Percentiles rank a stretch among this genome's conserved stretches.
These are phyloP conservation scores for Ptychodera flava DNA, from an alignment of 35 echinoderm and acorn worm species.

Conservation along the genomic window DNA sequence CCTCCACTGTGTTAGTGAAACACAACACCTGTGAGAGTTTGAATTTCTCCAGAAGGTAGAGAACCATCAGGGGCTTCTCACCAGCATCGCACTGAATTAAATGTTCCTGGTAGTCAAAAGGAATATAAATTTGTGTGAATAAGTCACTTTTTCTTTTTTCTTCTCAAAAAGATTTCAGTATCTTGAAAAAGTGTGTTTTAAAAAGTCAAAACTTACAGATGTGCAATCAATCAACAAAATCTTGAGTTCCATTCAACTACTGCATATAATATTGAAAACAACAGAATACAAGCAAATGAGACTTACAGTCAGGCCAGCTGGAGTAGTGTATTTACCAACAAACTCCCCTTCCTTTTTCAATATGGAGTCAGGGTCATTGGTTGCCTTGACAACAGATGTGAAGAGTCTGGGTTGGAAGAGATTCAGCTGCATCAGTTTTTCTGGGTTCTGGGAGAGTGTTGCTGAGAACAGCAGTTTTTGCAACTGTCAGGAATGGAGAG, in stretches of 20 bases:
- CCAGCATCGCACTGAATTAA: conserved; percentile 59
- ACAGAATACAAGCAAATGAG: background rate
- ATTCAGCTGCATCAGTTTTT: conserved; percentile 78
- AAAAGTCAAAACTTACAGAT: too few relatives aligned
- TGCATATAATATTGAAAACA: background rate
- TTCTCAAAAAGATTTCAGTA: too few relatives aligned
- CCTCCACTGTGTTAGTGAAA: conserved; percentile 84
- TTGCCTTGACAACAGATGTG: conserved; percentile 45
- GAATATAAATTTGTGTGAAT: background rate
- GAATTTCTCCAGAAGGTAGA: conserved; percentile 62
- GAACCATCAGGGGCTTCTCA: conserved; percentile 67
- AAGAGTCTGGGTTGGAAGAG: conserved; percentile 80
- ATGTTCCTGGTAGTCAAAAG: conserved; percentile 48
- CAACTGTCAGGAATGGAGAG: conserved; percentile 34
- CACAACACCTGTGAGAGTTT: conserved; percentile 62
- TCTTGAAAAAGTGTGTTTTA: too few relatives aligned
- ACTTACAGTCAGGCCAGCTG: conserved; percentile 62
- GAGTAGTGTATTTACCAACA: conserved; percentile 85
- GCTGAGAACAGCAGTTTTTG: conserved; percentile 95
- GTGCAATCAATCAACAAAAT: background rate
- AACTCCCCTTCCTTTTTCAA: conserved; percentile 32
- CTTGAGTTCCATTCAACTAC: background rate
- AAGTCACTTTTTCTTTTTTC: too few relatives aligned
- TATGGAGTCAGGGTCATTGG: background rate
- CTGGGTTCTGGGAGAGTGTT: conserved; percentile 94